Evolutionary conservation across 2,113 vertebrate genomes (phyloP), one percentile per base, ranked within the genome.

Genomic region (Trachemys scripta): DNA sequence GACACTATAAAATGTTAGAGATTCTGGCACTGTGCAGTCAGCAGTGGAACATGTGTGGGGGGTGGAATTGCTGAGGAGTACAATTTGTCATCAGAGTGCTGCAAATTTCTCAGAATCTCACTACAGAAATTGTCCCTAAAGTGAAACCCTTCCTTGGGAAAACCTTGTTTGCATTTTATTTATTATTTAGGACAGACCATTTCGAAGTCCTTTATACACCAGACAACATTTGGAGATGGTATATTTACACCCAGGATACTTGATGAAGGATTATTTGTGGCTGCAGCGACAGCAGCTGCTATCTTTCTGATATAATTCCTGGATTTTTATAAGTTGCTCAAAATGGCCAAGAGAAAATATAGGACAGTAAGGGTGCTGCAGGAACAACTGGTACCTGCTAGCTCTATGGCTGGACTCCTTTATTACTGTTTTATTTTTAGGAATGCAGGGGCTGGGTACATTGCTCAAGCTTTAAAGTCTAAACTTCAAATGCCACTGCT

Each of bases 401-500:
- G 91, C 78, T 91, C 69, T 57, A 88, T 85, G 88, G 80, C 84
- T 89, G 69, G 84, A 96, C 95, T 92, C 94, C 91, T 84, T 85
- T 95, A 81, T 95, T 88, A 84, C 75, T 80, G 56, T 20, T 85
- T 97, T 98, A 97, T 97, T 97, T 98, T 98, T 97, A 97, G 97
- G 81, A 87, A 94, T 87, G 47, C 49, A 84, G 45, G 69, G 81
- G 72, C 78, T 86, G 62, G 62, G 69, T 79, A 80, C 85, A 84
- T 84, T 92, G 95, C 87, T 95, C 88, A 91, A 14, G 25, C 95
- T 94, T 97, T 94, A 93, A 93, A 96, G 88, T 69, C 91, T 95
- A 11, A 96, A 95, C 94, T 96, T 88, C 85, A 92, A 92, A 92
- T 84, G 85, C 62, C 89, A 81, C 83, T 92, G 72, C 85, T 88